A percentile compares a stretch with the other conserved stretches of the same genome.
Conservation (phyloP, 2,797 vertebrate genomes). For the Phoeniculus purpureus region DNA sequence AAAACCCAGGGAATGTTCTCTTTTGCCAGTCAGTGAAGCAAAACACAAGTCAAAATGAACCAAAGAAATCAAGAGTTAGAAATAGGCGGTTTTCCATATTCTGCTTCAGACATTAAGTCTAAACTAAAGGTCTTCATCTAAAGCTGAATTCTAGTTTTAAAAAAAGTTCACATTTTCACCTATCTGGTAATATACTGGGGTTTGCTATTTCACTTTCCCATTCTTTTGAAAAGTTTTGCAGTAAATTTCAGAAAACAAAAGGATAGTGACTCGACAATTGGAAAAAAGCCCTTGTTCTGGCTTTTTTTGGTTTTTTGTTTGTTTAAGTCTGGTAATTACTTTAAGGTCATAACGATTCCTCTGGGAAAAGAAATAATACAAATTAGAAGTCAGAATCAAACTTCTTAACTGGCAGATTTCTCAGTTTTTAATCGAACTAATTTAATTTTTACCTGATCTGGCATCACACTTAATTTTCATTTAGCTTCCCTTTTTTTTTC, state of each 20-base stretch:
- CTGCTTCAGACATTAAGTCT: background rate
- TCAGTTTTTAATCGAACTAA: background rate
- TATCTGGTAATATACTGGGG: background rate
- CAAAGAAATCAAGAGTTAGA: background rate
- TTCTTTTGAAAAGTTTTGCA: background rate
- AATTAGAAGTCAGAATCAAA: background rate
- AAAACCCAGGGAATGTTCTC: background rate
- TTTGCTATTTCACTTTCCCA: background rate
- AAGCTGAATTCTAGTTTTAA: background rate
- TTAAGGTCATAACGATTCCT: background rate
- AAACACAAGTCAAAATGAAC: background rate
- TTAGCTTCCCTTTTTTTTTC: background rate
- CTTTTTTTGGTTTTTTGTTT: background rate
- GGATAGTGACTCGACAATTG: background rate
- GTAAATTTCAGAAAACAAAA: background rate
- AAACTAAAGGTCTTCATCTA: background rate
- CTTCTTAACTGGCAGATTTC: background rate
- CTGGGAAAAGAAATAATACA: background rate
- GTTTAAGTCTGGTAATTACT: background rate
- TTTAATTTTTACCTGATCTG: slow-evolving; percentile 18
- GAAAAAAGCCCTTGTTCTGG: background rate
- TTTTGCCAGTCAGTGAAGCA: background rate
- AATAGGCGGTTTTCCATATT: background rate
- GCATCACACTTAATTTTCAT: background rate
- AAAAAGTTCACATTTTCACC: background rate